Evolutionary conservation across 2,888 invertebrate species (phyloP), one percentile per base, ranked within the genome.

Genomic region (Erebia ligea): DNA sequence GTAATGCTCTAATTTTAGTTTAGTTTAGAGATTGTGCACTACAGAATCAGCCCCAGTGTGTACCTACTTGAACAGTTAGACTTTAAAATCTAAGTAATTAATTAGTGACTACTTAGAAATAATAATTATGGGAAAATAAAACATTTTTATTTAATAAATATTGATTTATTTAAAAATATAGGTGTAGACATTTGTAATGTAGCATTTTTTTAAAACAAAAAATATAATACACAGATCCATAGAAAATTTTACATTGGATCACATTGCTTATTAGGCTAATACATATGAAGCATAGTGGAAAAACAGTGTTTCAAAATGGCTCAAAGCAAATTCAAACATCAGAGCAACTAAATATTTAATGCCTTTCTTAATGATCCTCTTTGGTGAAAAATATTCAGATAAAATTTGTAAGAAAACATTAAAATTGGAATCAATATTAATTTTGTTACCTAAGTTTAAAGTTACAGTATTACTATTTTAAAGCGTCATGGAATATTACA

Each of bases 311-410:
- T 45, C 3, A 3, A 45, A 50, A n/a, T 50, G 50, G n/a, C 50
- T 48, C 15, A 48, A 3, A 50, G n/a, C 50, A 50, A n/a, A 50
- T 45, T 45, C 13, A n/a, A 50, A n/a, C 15, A 48, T 48, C 48
- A 15, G n/a, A 50, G n/a, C 6, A 5, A 50, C 50, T 6, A 50
- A n/a, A 15, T 50, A 50, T 50, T 50, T n/a, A n/a, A 45, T 45
- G 21, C 40, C 48, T 48, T 15, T 6, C n/a, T 63, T 15, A 54
- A 73, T 74, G 71, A 76, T 71, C 74, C 50, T 84, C 83, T 85
- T 85, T 85, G 84, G 84, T 84, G 77, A 72, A 76, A 69, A 76
- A 75, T 72, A n/a, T 45, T 68, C 59, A 34, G 17, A 17, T 50
- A 42, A 13, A 56, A 66, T 57, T 57, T 34, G 34, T 34, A 34